Percentiles rank a stretch among this genome's conserved stretches.
Evolutionary conservation across 35 echinoderm and acorn worm species (phyloP).

Genomic region (Chiridota heheva): DNA sequence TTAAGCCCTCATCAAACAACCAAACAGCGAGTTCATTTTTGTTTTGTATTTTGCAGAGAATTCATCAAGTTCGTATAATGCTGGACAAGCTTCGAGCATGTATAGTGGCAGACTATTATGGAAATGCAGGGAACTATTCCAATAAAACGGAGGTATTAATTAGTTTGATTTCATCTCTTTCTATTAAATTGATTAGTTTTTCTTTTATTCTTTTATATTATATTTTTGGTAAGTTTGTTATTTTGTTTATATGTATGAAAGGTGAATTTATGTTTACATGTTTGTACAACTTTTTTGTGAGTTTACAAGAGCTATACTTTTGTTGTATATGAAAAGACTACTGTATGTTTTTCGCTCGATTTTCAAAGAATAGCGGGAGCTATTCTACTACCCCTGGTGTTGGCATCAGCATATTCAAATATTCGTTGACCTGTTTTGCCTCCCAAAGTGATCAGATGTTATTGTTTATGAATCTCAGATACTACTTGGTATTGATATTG

Average conservation of each 20-base stretch:
- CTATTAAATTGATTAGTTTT: not conserved
- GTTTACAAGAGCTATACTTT: not conserved
- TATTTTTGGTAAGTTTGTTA: not conserved
- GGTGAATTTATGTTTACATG: not conserved
- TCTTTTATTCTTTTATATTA: not conserved
- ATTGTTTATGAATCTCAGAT: no score
- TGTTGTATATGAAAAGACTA: no score
- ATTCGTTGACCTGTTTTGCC: no score
- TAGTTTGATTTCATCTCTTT: not conserved
- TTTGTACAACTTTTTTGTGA: not conserved
- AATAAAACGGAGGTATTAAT: conserved; percentile 43
- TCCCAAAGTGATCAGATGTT: no score
- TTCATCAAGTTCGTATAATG: conserved; percentile 85
- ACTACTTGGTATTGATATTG: no score
- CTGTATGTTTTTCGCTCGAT: no score
- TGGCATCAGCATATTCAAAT: no score
- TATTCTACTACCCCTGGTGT: no score
- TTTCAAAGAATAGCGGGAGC: no score
- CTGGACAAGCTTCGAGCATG: conserved; percentile 89
- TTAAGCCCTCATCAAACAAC: no score
- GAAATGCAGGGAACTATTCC: conserved; percentile 59
- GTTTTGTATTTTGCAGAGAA: conserved; percentile 63
- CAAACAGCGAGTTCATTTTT: no score
- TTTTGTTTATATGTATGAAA: not conserved
- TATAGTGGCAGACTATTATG: conserved; percentile 94